Evolutionary conservation across 1,140 invertebrate species (phyloP), one percentile per base, ranked within the genome.

Genomic region (Drosophila triauraria): DNA sequence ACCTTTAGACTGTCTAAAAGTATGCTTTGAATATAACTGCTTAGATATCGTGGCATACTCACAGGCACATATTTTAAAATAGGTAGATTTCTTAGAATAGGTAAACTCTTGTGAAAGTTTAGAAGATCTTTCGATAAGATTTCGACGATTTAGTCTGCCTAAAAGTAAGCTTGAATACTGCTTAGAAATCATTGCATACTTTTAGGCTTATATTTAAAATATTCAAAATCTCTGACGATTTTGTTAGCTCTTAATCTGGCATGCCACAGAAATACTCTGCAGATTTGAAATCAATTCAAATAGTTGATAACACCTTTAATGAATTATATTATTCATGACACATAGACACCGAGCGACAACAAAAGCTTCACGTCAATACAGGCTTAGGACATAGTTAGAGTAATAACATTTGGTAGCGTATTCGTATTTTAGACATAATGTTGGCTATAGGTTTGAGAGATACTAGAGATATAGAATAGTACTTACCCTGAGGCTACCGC

Each of bases 401-500:
- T 44, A 46, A 25, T 30, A 38, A 42, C 48, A 46, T 54, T 56
- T 30, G 17, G 42, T 80, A 64, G 64, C 47, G 27, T 62, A 79
- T 65, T 78, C 20, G 42, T 77, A 78, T 48, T 51, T 32, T 46
- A 60, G 58, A 78, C 56, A 54, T 47, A 64, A 13, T 40, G 32
- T 1, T 61, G 44, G n/a, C 12, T 30, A 64, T 60, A 71, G 32
- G 30, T 5, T 60, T 48, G 30, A 27, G 30, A 27, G 8, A 46
- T 42, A 17, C 32, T 35, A 17, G 5, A 25, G 27, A 20, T 40
- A 51, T 15, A n/a, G 15, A 3, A 44, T 30, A 20, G 20, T 75
- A 93, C 94, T 94, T 93, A 94, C 94, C 93, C 93, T 92, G 38
- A 94, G 78, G 82, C 93, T 94, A 63, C 93, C 93, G 71, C 92